Percentiles rank a stretch among this genome's conserved stretches.
Conservation (phyloP, 2,113 vertebrate genomes). For the Aldabrachelys gigantea region DNA sequence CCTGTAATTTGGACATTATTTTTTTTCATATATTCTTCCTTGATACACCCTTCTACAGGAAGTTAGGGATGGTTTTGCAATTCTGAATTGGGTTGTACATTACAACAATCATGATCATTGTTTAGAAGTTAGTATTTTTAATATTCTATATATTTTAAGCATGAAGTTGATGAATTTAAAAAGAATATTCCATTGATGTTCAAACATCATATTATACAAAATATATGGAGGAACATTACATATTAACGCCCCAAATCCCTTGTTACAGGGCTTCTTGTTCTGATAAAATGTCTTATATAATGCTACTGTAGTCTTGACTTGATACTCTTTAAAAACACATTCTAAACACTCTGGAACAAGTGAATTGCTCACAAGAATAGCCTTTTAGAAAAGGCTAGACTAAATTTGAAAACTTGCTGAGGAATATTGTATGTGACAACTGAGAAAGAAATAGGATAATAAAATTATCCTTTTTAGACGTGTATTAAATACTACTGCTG, state of each 20-base stretch:
- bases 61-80: not conserved
- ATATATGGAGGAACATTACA: not conserved
- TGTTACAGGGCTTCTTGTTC: not conserved
- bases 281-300: not conserved
- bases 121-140: not conserved
- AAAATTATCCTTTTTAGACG: not conserved
- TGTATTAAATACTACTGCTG: not conserved
- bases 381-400: not conserved
- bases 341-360: not conserved
- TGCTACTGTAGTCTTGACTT: not conserved
- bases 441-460: not conserved
- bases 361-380: not conserved
- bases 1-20: not conserved
- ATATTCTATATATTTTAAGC: not conserved
- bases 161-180: accelerated
- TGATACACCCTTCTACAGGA: not conserved
- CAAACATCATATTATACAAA: not conserved
- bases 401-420: not conserved
- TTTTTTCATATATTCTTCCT: not conserved
- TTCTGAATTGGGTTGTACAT: not conserved
- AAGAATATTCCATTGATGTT: not conserved
- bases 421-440: accelerated
- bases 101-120: not conserved
- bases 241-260: accelerated
- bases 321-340: not conserved